phyloP scores from a whole-genome alignment of 2,797 vertebrate genomes.

The Alectoris magna region DNA sequence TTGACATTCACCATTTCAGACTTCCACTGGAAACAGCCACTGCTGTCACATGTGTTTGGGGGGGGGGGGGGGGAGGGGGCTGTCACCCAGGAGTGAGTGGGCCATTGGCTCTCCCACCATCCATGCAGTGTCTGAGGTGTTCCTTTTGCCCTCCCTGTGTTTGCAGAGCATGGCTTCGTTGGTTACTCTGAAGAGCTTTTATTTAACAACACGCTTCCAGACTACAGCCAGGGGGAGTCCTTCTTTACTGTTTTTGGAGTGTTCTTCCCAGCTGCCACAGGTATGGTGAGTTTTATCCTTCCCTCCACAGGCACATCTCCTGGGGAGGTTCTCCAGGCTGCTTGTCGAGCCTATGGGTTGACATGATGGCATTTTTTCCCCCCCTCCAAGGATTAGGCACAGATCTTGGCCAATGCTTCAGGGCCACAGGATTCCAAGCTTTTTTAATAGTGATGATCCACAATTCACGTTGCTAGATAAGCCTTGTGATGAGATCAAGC shows the following conservation, averaged over 20 bases:
- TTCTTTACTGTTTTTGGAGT: constrained; percentile 98
- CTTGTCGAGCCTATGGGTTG: not conserved
- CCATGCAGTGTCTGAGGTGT: not conserved
- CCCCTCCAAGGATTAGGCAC: not conserved
- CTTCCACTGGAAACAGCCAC: not conserved
- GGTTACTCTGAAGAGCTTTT: constrained; percentile 90
- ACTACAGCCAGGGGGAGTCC: constrained; percentile 90
- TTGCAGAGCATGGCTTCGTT: constrained; percentile 90
- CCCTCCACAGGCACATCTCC: not conserved
- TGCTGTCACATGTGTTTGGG: not conserved
- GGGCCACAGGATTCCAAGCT: not conserved
- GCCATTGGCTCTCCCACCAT: not conserved
- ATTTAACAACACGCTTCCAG: constrained; percentile 87
- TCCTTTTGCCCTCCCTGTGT: not conserved
- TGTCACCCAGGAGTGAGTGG: not conserved
- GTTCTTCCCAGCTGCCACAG: constrained; percentile 97
- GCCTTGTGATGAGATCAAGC: not conserved
- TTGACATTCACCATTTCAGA: not conserved
- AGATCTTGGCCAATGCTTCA: not conserved
- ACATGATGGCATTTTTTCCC: not conserved
- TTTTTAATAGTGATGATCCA: not conserved
- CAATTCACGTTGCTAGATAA: not conserved
- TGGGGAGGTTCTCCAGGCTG: not conserved
- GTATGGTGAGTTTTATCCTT: constrained; percentile 70
- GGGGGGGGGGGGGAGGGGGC: not conserved